Conservation (phyloP, 1,140 invertebrate genomes). For the Formica selysi region DNA sequence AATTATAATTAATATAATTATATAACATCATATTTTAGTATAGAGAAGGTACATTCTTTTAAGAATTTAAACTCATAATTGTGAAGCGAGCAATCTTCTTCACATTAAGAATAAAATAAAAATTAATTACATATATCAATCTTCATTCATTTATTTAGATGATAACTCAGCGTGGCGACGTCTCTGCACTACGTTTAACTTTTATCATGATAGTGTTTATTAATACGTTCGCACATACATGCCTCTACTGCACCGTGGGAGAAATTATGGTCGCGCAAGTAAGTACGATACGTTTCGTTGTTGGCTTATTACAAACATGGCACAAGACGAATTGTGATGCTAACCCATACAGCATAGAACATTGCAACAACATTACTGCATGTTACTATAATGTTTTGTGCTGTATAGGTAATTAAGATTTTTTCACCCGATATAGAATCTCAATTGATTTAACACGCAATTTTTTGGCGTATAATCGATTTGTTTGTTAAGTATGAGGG, state of each 20-base stretch:
- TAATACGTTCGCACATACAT: slow-evolving; percentile 31
- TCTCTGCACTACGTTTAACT: not conserved
- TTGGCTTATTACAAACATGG: not conserved
- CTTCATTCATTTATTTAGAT: not conserved
- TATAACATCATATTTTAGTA: too few relatives aligned
- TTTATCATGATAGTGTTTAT: not conserved
- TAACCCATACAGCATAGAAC: not conserved
- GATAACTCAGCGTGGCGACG: not conserved
- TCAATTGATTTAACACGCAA: not conserved
- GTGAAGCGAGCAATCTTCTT: too few relatives aligned
- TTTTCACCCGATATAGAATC: not conserved
- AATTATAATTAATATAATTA: too few relatives aligned
- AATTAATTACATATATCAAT: not conserved
- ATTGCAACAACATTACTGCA: too few relatives aligned
- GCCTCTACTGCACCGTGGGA: slow-evolving; percentile 28
- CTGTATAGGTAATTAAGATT: too few relatives aligned
- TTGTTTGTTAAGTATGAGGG: slow-evolving; percentile 9
- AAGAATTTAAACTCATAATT: too few relatives aligned
- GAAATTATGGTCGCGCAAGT: slow-evolving; percentile 44
- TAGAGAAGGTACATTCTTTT: too few relatives aligned
- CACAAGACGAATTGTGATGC: not conserved
- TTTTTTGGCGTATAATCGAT: too few relatives aligned
- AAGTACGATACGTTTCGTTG: not conserved
- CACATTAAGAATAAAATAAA: too few relatives aligned
- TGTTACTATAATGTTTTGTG: too few relatives aligned